These are phyloP conservation scores for Nothocercus nigrocapillus DNA, from an alignment of 2,113 vertebrate species.

Conservation along the genomic window DNA sequence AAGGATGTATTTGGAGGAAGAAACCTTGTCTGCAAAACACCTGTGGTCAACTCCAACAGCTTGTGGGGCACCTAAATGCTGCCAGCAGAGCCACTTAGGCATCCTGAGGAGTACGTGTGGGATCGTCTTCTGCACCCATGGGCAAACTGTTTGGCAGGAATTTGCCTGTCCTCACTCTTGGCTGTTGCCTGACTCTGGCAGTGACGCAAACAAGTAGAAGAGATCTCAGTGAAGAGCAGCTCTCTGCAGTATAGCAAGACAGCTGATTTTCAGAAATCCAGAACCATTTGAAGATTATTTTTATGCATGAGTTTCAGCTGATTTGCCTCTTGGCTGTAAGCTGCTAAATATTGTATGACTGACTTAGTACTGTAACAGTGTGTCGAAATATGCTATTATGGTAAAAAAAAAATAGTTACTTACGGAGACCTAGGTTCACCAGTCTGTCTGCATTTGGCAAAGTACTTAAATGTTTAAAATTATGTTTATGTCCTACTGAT, in stretches of 20 bases:
- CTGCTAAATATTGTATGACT: neutral
- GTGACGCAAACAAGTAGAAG: neutral
- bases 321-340: neutral
- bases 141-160: neutral
- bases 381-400: constrained; percentile 20
- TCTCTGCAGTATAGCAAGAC: neutral
- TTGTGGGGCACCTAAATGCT: neutral
- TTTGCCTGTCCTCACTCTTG: neutral
- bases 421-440: constrained; percentile 2
- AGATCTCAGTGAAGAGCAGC: neutral
- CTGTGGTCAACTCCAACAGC: neutral
- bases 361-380: neutral
- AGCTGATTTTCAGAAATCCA: neutral
- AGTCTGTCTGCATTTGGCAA: constrained; percentile 8
- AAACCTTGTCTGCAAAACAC: neutral
- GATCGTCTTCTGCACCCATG: neutral
- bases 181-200: neutral
- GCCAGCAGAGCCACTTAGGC: neutral
- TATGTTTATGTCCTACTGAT: neutral
- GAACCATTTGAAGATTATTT: neutral
- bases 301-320: constrained; percentile 8
- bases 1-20: neutral
- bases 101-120: neutral
- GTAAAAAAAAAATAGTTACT: constrained; percentile 32
- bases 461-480: constrained; percentile 8